Evolutionary conservation across 2,797 vertebrate species (phyloP), one percentile per base, ranked within the genome.

Genomic region (Anniella stebbinsi): DNA sequence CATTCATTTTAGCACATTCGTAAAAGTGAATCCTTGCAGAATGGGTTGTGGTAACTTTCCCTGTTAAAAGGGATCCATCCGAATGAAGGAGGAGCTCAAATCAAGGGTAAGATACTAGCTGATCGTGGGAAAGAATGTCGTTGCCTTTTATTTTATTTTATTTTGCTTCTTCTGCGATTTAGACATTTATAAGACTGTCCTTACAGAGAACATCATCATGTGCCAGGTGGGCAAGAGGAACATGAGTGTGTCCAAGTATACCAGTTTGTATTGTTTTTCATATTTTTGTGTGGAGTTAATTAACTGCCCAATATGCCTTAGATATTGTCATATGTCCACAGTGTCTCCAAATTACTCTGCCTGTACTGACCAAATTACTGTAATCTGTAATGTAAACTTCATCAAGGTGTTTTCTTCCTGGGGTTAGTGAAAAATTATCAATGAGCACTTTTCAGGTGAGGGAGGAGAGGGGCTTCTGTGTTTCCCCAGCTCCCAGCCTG

Each of bases 271-370:
- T 83, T 95, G 69, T 90, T 92, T 96, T 93, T 95, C 90, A 89
- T 96, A 89, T 95, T 91, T 96, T 86, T 41, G 4, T 93, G 2
- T 94, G 93, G 93, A 93, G 93, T 96, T 97, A 97, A 97, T 97
- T 97, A 97, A 95, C 93, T 92, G 91, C 33, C 91, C 96, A 96
- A 96, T 96, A 92, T 93, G 93, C 86, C 91, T 96, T 90, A 84
- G 0, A 0, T 86, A 90, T 84, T 86, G 86, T 90, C 95, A 95
- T 93, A 92, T 51, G 66, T 80, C 90, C n/a, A 54, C 80, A 90
- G 91, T 94, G 88, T 94, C 95, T 92, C 93, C 90, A 88, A 94
- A 93, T 41, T 92, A 17, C n/a, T n/a, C n/a, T n/a, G n/a, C n/a
- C n/a, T n/a, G n/a, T n/a, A n/a, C n/a, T n/a, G n/a, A n/a, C n/a